Base-by-base conservation (phyloP, 2,797 vertebrate genomes). In the Holocentrus rufus region DNA sequence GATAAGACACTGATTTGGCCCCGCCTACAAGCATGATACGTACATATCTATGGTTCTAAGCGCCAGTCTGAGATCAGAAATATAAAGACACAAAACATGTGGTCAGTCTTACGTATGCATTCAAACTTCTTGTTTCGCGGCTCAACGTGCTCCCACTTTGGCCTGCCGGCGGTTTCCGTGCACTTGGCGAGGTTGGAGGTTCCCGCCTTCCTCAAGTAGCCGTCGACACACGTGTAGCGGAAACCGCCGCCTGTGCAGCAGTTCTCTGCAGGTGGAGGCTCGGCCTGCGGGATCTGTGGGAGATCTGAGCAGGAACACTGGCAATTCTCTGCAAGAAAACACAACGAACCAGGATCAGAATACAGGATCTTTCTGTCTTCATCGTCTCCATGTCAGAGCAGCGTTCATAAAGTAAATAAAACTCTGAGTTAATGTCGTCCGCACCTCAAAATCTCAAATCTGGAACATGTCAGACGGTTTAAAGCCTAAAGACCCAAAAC, bases 71-170 rank as follows among this genome's bases (percentile, higher is more conserved):
- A n/a, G n/a, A n/a, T n/a, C n/a, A n/a, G n/a, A 30, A 25, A 36
- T 18, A 15, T 7, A 20, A n/a, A 74, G 4, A 57, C 7, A 23
- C 1, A 55, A 0, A 54, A 13, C 0, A 49, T 56, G 44, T 1
- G 15, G 20, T 10, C 18, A 1, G 2, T 15, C 92, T 92, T 91
- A 94, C 93, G 57, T 83, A 89, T 94, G 34, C 94, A 94, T 1
- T 0, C 0, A 0, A 94, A 85, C 0, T 0, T n/a, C n/a, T n/a
- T n/a, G n/a, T n/a, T n/a, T n/a, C n/a, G 0, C 15, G 13, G 0
- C 0, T 0, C 0, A n/a, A n/a, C n/a, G n/a, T n/a, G n/a, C 2
- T 1, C 3, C 50, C 71, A 76, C 7, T 56, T 0, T 0, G 0
- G 0, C 1, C 0, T 0, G 0, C 0, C 0, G 0, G 4, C 0